Conservation (phyloP, 2,797 vertebrate species). For the Gallinago solitaria region DNA sequence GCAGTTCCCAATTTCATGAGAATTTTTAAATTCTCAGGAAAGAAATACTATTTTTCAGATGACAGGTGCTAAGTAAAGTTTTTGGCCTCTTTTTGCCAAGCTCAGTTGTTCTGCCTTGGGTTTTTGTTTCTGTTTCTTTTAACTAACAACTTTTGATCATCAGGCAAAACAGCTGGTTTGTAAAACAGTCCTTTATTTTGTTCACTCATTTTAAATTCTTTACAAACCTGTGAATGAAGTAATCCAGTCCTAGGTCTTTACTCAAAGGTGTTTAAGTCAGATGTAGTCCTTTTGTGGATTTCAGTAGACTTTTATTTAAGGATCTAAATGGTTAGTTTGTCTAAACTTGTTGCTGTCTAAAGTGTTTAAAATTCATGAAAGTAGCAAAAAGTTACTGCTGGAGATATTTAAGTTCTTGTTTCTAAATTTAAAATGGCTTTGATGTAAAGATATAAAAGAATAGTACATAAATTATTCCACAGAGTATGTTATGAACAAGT, state of each 20-base stretch:
- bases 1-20: neutral
- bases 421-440: slow-evolving; percentile 6
- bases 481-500: neutral
- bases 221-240: neutral
- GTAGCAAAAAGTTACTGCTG: neutral
- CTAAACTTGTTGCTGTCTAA: neutral
- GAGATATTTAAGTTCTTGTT: neutral
- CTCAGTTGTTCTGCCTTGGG: neutral
- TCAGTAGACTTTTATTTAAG: neutral
- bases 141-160: neutral
- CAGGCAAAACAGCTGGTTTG: neutral
- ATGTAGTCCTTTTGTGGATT: neutral
- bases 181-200: neutral
- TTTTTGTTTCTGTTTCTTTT: neutral
- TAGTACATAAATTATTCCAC: neutral
- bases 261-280: neutral
- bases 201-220: neutral
- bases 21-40: neutral
- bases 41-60: neutral
- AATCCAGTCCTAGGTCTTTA: neutral
- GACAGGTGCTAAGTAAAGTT: neutral
- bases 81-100: neutral
- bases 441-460: neutral
- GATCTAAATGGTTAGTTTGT: neutral
- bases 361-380: neutral